Evolutionary conservation across 2,888 invertebrate species (phyloP).

Genomic region (Creontiades dilutus): DNA sequence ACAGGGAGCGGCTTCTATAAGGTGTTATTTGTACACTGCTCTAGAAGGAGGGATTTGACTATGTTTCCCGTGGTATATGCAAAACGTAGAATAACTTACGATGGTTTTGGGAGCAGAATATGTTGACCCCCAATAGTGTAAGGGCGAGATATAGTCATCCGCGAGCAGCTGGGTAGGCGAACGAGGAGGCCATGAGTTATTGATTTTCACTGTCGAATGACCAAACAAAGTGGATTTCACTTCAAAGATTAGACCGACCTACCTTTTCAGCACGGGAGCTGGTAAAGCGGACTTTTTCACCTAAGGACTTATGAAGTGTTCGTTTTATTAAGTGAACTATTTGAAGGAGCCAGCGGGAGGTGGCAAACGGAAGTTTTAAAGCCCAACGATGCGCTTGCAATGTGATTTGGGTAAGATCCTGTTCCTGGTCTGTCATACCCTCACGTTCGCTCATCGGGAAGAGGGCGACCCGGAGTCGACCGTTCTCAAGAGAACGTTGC

Average conservation of each 20-base stretch:
- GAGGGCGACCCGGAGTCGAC: neutral
- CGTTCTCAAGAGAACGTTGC: neutral
- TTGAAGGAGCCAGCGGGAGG: neutral
- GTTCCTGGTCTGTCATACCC: constrained; percentile 50
- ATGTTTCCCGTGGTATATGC: too few species aligned
- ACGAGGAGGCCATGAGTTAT: constrained; percentile 45
- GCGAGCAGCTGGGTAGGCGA: neutral
- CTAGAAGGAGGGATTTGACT: too few species aligned
- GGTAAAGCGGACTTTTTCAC: neutral
- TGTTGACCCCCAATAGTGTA: neutral
- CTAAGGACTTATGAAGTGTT: neutral
- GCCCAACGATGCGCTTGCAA: constrained; percentile 35
- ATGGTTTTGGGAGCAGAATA: neutral
- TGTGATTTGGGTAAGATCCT: constrained; percentile 48
- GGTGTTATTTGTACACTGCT: neutral
- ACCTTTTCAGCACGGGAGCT: neutral
- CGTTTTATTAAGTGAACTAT: neutral
- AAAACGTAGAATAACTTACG: neutral
- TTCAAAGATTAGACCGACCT: neutral
- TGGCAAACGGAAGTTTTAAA: neutral
- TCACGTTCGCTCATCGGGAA: constrained; percentile 41
- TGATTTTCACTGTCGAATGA: constrained; percentile 41
- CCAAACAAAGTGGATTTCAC: constrained; percentile 54
- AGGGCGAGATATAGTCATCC: neutral
- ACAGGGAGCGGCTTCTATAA: neutral